Percentiles rank a stretch among this genome's conserved stretches.
Evolutionary conservation across 2,113 vertebrate genomes (phyloP).

Genomic region (Tursiops truncatus): DNA sequence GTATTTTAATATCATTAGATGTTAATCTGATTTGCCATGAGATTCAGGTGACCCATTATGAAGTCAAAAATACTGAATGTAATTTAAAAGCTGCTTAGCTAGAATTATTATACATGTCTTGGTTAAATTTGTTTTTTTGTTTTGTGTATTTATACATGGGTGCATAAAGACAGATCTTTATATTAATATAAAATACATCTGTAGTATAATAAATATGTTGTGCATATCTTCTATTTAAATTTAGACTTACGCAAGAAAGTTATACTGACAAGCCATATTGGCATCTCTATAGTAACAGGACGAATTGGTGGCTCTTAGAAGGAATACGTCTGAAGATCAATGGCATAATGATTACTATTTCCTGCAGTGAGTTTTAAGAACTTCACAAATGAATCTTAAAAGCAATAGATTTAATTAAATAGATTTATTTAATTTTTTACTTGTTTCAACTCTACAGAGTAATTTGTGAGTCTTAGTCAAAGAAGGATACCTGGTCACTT

Average conservation of each 20-base stretch:
- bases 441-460: background rate
- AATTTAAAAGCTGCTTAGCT: conserved; percentile 9
- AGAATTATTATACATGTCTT: background rate
- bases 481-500: background rate
- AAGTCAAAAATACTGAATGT: background rate
- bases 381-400: conserved; percentile 29
- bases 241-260: background rate
- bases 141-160: background rate
- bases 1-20: background rate
- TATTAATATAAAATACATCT: background rate
- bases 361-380: conserved; percentile 27
- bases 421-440: conserved; percentile 44
- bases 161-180: background rate
- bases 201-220: background rate
- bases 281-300: background rate
- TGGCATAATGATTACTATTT: background rate
- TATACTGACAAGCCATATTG: conserved; percentile 28
- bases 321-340: conserved; percentile 32
- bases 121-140: background rate
- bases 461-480: background rate
- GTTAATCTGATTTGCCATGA: background rate
- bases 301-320: conserved; percentile 1
- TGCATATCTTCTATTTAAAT: background rate
- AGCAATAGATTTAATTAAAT: background rate
- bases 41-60: background rate